Evolutionary conservation across 2,797 vertebrate genomes (phyloP).

Genomic region (Tragopan temminckii): DNA sequence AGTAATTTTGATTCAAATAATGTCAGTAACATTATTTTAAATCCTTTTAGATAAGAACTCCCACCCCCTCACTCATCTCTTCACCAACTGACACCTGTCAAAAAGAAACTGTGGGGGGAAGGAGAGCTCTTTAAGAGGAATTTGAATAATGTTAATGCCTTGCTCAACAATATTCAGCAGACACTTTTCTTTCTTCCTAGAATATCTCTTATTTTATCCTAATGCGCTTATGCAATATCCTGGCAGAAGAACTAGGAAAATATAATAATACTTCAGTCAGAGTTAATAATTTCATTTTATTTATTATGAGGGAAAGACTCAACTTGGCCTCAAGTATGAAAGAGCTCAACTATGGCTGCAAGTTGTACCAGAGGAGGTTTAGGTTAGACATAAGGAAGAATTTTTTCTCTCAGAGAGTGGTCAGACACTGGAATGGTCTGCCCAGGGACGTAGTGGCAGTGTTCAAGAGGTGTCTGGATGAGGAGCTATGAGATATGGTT

Average conservation of each 20-base stretch:
- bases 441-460: too few species aligned
- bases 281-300: neutral
- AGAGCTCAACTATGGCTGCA: too few species aligned
- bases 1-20: slow-evolving; percentile 68
- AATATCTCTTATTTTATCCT: slow-evolving; percentile 10
- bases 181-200: slow-evolving; percentile 22
- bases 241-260: neutral
- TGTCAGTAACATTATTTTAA: slow-evolving; percentile 73
- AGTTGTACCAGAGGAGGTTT: too few species aligned
- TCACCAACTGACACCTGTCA: slow-evolving; percentile 75
- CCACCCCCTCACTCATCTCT: slow-evolving; percentile 67
- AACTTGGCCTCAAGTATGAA: neutral
- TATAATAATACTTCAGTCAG: neutral
- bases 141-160: slow-evolving; percentile 68
- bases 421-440: too few species aligned
- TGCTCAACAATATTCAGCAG: slow-evolving; percentile 58
- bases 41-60: slow-evolving; percentile 67
- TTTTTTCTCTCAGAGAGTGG: too few species aligned
- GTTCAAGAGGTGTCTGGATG: too few species aligned
- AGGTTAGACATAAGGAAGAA: too few species aligned
- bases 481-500: too few species aligned
- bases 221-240: slow-evolving; percentile 10
- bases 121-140: slow-evolving; percentile 62
- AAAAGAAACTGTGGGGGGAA: slow-evolving; percentile 48
- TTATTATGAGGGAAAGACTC: neutral